A percentile compares a stretch with the other conserved stretches of the same genome.
These are phyloP conservation scores for Hyposoter dolosus DNA, from an alignment of 2,888 invertebrate species.

Conservation along the genomic window DNA sequence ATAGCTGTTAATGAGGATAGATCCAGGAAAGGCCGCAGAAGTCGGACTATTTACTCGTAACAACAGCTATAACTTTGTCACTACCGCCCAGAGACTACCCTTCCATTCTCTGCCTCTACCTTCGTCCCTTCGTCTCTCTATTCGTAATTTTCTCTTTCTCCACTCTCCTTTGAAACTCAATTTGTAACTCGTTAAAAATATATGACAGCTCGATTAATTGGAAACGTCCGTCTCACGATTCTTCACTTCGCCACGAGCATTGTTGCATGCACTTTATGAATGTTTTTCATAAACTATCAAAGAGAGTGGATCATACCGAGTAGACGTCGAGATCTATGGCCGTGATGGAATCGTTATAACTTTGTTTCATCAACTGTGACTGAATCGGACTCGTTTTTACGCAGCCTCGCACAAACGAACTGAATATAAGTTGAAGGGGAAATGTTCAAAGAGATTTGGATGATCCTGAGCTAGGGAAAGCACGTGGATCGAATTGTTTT, in stretches of 20 bases:
- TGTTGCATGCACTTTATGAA: not conserved
- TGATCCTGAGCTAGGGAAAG: not conserved
- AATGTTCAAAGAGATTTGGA: not conserved
- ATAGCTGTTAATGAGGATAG: slow-evolving; percentile 40
- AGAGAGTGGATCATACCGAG: not conserved
- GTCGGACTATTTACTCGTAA: slow-evolving; percentile 28
- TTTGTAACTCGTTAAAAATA: slow-evolving; percentile 22
- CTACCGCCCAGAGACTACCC: not conserved
- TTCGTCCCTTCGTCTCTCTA: not conserved
- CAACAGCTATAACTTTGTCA: slow-evolving; percentile 35
- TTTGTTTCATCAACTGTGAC: not conserved
- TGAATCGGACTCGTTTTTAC: not conserved
- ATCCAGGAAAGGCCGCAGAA: slow-evolving; percentile 22
- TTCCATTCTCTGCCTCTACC: not conserved
- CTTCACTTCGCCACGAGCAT: not conserved
- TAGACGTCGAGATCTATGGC: not conserved
- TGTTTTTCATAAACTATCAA: not conserved
- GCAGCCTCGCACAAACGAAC: not conserved
- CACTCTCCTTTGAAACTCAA: slow-evolving; percentile 28
- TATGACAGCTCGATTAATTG: slow-evolving; percentile 50
- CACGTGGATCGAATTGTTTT: not conserved
- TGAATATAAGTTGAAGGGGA: not conserved
- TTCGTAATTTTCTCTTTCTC: not conserved
- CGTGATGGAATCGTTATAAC: too few relatives aligned
- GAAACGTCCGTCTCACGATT: slow-evolving; percentile 20